A percentile compares a stretch with the other conserved stretches of the same genome.
Conservation (phyloP, 2,113 vertebrate genomes). For the Melozone crissalis region DNA sequence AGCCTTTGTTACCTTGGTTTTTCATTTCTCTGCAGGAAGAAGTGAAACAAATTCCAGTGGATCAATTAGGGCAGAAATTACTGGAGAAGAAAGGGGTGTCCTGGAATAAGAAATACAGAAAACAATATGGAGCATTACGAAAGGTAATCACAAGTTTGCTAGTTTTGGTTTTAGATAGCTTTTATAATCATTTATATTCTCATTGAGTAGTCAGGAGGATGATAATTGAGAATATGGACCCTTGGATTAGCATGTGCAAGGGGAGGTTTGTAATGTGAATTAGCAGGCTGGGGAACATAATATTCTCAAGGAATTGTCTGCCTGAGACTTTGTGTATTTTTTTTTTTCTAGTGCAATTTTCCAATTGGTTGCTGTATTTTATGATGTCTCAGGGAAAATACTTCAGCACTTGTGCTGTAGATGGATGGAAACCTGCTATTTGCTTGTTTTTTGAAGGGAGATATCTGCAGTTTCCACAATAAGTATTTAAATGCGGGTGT, state of each 20-base stretch:
- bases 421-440: background rate
- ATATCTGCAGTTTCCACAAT: background rate
- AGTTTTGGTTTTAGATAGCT: background rate
- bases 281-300: background rate
- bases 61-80: conserved; percentile 92
- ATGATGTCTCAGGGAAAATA: background rate
- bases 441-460: background rate
- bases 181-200: background rate
- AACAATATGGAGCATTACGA: conserved; percentile 83
- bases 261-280: background rate
- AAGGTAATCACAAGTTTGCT: conserved; percentile 77
- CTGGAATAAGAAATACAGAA: conserved; percentile 93
- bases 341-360: background rate
- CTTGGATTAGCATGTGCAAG: background rate
- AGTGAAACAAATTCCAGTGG: conserved; percentile 70
- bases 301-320: background rate
- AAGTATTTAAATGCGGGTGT: background rate
- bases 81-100: conserved; percentile 85
- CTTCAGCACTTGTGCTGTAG: background rate
- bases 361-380: background rate
- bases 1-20: background rate
- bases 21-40: conserved; percentile 63
- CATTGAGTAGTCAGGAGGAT: background rate
- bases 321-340: background rate
- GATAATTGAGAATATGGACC: background rate